Evolutionary conservation across 2,797 vertebrate genomes (phyloP).

Genomic region (Sitta carolinensis): DNA sequence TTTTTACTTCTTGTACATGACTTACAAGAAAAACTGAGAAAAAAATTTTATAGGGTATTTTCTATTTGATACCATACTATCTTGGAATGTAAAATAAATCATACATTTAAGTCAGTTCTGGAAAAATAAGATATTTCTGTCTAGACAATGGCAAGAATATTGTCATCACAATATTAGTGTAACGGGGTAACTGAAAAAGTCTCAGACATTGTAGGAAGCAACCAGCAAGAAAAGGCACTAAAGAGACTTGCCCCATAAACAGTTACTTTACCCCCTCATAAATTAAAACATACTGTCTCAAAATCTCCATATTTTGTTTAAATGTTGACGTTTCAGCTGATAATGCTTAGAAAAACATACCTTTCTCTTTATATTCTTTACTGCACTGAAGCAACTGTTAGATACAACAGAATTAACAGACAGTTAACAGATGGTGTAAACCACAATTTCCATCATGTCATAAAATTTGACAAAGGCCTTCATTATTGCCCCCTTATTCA

Average conservation of each 20-base stretch:
- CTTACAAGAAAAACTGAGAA: background rate
- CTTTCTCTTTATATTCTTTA: background rate
- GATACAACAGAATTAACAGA: background rate
- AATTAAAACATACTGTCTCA: background rate
- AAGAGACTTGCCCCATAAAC: background rate
- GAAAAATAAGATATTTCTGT: slow-evolving; percentile 45
- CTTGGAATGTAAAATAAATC: background rate
- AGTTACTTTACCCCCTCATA: background rate
- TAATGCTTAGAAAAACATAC: background rate
- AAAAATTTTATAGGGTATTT: background rate
- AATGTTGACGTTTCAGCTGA: background rate
- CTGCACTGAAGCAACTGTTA: background rate
- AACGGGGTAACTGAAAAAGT: slow-evolving; percentile 10
- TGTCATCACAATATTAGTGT: background rate
- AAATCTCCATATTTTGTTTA: background rate
- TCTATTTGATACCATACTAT: background rate
- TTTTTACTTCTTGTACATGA: background rate
- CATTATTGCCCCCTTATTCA: background rate
- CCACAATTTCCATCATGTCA: background rate
- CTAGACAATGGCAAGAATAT: slow-evolving; percentile 44
- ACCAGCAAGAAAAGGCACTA: background rate
- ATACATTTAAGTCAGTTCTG: background rate
- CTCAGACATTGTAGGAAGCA: background rate
- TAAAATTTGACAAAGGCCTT: background rate
- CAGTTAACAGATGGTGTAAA: background rate